These are phyloP conservation scores for Lepisosteus oculatus DNA, from an alignment of 2,113 vertebrate species.

Conservation along the genomic window DNA sequence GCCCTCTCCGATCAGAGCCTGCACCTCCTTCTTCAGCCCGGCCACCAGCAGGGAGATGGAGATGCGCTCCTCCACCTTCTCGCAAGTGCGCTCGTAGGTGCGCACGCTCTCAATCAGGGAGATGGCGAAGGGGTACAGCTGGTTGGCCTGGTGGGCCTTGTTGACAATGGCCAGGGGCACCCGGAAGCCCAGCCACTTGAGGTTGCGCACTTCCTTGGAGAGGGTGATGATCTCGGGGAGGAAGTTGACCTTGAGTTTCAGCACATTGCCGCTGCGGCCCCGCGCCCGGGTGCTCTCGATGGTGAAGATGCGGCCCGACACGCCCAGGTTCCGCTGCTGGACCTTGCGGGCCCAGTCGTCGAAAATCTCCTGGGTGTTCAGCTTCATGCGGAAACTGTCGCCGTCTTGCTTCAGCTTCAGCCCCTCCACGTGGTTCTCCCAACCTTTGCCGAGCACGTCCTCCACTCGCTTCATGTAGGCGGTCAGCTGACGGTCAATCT, in stretches of 20 bases:
- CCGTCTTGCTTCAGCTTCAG: slow-evolving; percentile 98
- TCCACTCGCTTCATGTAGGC: slow-evolving; percentile 99
- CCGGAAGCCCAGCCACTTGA: slow-evolving; percentile 97
- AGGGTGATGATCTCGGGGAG: slow-evolving; percentile 97
- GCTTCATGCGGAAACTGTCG: slow-evolving; percentile 96
- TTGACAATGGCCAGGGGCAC: slow-evolving; percentile 96
- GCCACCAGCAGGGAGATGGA: slow-evolving; percentile 90
- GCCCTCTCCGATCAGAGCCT: slow-evolving; percentile 90
- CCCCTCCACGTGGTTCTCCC: slow-evolving; percentile 97
- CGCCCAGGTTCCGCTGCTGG: slow-evolving; percentile 95
- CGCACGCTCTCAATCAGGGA: slow-evolving; percentile 96
- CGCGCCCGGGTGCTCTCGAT: slow-evolving; percentile 91
- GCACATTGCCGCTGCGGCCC: slow-evolving; percentile 84
- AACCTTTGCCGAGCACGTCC: slow-evolving; percentile 94
- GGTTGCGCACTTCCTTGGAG: slow-evolving; percentile 95
- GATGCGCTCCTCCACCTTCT: slow-evolving; percentile 92
- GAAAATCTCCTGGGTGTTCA: slow-evolving; percentile 97
- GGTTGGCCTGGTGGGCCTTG: slow-evolving; percentile 97
- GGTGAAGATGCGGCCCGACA: slow-evolving; percentile 95
- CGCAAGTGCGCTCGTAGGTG: slow-evolving; percentile 92
- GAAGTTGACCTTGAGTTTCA: slow-evolving; percentile 97
- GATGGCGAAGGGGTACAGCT: slow-evolving; percentile 96
- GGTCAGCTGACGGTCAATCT: slow-evolving; percentile 94
- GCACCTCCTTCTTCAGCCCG: slow-evolving; percentile 93
- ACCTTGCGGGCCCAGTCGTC: slow-evolving; percentile 98